These are phyloP conservation scores for Physocephala rufipes DNA, from an alignment of 2,888 invertebrate genomes.

Conservation along the genomic window DNA sequence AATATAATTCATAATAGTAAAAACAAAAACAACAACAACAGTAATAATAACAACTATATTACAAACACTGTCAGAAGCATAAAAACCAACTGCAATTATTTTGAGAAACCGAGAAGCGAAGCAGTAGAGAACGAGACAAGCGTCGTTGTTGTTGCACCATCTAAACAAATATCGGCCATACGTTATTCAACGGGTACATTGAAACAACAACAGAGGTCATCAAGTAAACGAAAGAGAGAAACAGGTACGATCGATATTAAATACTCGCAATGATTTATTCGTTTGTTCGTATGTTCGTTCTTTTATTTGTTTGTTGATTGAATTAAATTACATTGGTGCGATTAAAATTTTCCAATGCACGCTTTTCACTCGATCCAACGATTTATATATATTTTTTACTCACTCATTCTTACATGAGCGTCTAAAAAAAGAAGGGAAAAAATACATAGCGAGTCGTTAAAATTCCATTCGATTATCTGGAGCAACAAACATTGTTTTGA, in stretches of 20 bases:
- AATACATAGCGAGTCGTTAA: too few species aligned
- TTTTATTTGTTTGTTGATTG: background rate
- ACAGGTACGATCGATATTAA: constrained; percentile 48
- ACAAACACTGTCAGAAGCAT: constrained; percentile 6
- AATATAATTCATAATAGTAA: constrained; percentile 6
- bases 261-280: background rate
- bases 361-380: background rate
- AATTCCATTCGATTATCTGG: too few species aligned
- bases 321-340: background rate
- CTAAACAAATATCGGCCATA: constrained; percentile 36
- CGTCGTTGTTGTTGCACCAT: constrained; percentile 30
- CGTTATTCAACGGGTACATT: constrained; percentile 31
- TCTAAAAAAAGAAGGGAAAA: too few species aligned
- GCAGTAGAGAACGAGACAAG: constrained; percentile 30
- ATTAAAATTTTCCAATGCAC: background rate
- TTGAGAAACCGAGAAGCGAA: constrained; percentile 15
- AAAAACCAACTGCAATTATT: constrained; percentile 12
- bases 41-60: background rate
- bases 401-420: too few species aligned
- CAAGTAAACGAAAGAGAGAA: constrained; percentile 55
- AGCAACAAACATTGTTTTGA: too few species aligned
- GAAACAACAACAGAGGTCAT: constrained; percentile 42
- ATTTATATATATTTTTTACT: background rate
- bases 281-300: too few species aligned
- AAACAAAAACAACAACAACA: constrained; percentile 34